Conservation (phyloP, 2,797 vertebrate genomes). For the Neoniphon sammara region DNA sequence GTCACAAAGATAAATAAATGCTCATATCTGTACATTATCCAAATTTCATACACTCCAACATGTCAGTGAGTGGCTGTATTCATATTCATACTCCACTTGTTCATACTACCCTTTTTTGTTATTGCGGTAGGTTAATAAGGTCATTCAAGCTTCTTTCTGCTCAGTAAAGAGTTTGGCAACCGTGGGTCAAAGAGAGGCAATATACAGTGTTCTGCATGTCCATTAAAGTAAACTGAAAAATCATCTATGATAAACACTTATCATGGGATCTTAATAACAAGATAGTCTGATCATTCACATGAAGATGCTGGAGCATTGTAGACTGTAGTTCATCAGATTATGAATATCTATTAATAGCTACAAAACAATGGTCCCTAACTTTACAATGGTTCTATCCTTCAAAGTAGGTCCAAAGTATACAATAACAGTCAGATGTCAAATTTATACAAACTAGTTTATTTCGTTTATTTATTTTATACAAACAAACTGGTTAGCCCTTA, state of each 20-base stretch:
- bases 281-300: background rate
- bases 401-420: constrained; percentile 29
- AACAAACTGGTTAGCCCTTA: constrained; percentile 35
- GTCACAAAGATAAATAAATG: background rate
- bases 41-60: background rate
- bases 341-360: constrained; percentile 14
- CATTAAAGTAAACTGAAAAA: constrained; percentile 9
- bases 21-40: background rate
- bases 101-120: constrained; percentile 11
- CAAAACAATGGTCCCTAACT: background rate
- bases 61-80: constrained; percentile 45
- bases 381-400: background rate
- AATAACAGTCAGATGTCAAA: constrained; percentile 60
- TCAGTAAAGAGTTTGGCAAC: constrained; percentile 74
- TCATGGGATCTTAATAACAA: background rate
- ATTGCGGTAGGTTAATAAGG: constrained; percentile 50
- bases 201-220: constrained; percentile 16
- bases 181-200: constrained; percentile 13
- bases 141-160: constrained; percentile 44
- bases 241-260: background rate
- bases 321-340: background rate
- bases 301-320: background rate
- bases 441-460: constrained; percentile 64
- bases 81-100: constrained; percentile 18
- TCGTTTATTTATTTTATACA: constrained; percentile 31